Base-by-base conservation (phyloP, 2,888 invertebrate genomes). In the Diarsia mendica region DNA sequence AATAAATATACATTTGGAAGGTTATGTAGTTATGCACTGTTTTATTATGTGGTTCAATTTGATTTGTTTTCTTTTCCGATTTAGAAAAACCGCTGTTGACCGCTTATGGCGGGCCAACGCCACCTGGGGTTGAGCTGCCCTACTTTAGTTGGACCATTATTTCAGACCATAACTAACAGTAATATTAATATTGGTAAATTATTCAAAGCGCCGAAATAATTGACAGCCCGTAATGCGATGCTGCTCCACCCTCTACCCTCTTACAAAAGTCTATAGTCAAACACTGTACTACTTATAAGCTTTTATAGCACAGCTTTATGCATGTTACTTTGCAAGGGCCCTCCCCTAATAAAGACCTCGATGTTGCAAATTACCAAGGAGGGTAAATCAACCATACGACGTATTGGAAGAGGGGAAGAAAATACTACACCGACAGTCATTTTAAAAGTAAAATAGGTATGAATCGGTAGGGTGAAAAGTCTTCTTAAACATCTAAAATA, bases 351-450 rank as follows among this genome's bases (percentile, higher is more conserved):
- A 53, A 46, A 55, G 15, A 49, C 23, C 8, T 61, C 68, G 15
- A 61, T 64, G 48, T 64, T 64, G 51, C n/a, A 74, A 61, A 79
- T 69, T 66, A 60, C 51, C 68, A 33, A 55, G 49, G 44, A 79
- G 74, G 80, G 74, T 79, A 61, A 79, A 79, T 79, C 80, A 79
- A 69, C 61, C 75, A 46, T 51, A 58, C 11, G 15, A 65, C 28
- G 23, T 72, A 67, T 66, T 68, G 49, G n/a, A n/a, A 33, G 48
- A 55, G 67, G 74, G 65, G 44, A 13, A 23, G 44, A 55, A 55
- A 44, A 11, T 9, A 10, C 18, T 46, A 28, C 39, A 1, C 65
- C 15, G 28, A 67, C 28, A 46, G 39, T 28, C 20, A 1, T n/a
- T 48, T 39, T 33, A 8, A 63, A 76, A 76, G 44, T 10, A 51